phyloP scores from a whole-genome alignment of 2,888 invertebrate species.

The Cybosia mesomella region DNA sequence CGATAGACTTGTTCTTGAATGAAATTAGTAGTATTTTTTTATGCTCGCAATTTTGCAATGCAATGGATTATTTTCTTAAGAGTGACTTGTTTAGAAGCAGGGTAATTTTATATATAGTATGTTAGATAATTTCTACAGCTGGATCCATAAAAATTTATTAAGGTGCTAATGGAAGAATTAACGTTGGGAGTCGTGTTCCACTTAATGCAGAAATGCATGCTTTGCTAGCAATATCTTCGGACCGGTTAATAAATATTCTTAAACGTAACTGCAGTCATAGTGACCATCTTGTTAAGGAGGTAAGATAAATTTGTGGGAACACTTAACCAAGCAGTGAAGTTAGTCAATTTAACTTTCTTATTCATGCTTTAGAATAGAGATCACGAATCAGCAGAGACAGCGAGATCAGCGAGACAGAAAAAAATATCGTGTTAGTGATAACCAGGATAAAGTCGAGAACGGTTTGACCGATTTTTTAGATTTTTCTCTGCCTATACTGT shows the following conservation, averaged over 20 bases:
- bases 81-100: background rate
- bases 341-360: background rate
- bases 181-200: background rate
- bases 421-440: no score
- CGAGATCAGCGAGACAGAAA: no score
- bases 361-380: background rate
- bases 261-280: background rate
- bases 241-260: background rate
- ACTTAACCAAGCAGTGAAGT: no score
- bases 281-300: background rate
- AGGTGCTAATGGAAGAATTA: background rate
- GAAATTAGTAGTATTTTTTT: constrained; percentile 11
- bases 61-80: background rate
- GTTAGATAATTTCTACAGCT: background rate
- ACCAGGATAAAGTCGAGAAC: no score
- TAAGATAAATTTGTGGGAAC: background rate
- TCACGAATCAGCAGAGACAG: no score
- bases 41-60: constrained; percentile 4
- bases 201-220: background rate
- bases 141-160: background rate
- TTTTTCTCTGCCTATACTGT: no score
- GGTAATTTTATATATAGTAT: background rate
- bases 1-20: constrained; percentile 9
- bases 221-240: background rate
- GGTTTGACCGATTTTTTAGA: no score